These are phyloP conservation scores for Ellobium chinense DNA, from an alignment of 2,888 invertebrate species.

Conservation along the genomic window DNA sequence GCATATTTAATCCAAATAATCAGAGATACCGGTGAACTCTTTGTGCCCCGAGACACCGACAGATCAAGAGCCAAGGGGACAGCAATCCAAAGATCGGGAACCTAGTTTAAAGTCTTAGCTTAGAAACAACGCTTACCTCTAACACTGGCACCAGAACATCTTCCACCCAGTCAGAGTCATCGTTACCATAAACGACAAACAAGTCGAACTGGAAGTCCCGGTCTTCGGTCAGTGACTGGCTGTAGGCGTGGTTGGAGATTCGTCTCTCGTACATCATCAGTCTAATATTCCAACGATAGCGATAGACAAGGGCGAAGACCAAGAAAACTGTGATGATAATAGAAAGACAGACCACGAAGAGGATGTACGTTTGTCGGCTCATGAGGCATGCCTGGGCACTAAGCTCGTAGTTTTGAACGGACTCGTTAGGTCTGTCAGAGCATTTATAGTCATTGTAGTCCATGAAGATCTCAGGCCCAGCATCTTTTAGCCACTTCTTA, in stretches of 20 bases:
- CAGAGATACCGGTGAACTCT: too few species aligned
- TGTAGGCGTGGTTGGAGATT: background rate
- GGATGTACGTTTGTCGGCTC: conserved; percentile 15
- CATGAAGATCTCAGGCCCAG: background rate
- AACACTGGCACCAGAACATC: conserved; percentile 84
- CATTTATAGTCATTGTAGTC: conserved; percentile 30
- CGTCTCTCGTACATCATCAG: conserved; percentile 79
- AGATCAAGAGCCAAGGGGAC: too few species aligned
- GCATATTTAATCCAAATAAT: too few species aligned
- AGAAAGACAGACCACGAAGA: conserved; percentile 28
- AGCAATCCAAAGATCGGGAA: too few species aligned
- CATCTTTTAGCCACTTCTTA: conserved; percentile 44
- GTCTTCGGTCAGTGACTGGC: background rate
- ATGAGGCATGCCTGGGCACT: conserved; percentile 42
- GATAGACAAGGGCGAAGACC: conserved; percentile 73
- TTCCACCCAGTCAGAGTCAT: conserved; percentile 84
- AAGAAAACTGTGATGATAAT: conserved; percentile 47
- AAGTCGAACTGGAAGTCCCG: conserved; percentile 82
- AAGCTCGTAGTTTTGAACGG: background rate
- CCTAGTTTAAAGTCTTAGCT: background rate
- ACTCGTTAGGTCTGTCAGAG: background rate
- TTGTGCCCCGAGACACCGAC: too few species aligned
- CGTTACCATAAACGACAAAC: conserved; percentile 86
- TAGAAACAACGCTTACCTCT: conserved; percentile 79
- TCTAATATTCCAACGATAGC: conserved; percentile 82